These are phyloP conservation scores for Stegana nigrithorax DNA, from an alignment of 2,888 invertebrate genomes.

Conservation along the genomic window DNA sequence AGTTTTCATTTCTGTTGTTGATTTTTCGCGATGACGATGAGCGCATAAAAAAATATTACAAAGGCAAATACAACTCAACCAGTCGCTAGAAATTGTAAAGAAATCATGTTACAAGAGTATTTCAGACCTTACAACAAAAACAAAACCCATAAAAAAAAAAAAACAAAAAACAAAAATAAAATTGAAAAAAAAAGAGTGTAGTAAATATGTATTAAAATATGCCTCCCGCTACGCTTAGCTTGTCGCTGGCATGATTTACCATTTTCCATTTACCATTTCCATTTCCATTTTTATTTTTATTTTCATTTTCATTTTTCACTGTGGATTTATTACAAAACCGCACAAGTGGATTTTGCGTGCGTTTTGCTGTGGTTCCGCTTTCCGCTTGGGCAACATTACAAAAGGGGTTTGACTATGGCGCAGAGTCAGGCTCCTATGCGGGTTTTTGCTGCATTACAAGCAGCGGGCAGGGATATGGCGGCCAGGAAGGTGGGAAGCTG, in stretches of 20 bases:
- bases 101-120: not conserved
- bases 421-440: too few relatives aligned
- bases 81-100: not conserved
- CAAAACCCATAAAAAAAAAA: not conserved
- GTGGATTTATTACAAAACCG: conserved; percentile 22
- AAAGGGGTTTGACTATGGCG: too few relatives aligned
- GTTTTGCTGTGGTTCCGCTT: conserved; percentile 3
- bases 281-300: not conserved
- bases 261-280: not conserved
- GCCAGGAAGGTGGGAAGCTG: too few relatives aligned
- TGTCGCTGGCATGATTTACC: not conserved
- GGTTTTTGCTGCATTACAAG: too few relatives aligned
- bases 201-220: conserved; percentile 10
- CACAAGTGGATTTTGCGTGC: conserved; percentile 21
- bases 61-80: not conserved
- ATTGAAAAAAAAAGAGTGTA: not conserved
- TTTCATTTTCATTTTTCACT: conserved; percentile 1
- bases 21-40: not conserved
- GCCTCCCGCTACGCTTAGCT: not conserved
- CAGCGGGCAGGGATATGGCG: too few relatives aligned
- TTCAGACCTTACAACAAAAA: not conserved
- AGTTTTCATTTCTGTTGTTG: conserved; percentile 32
- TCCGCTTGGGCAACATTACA: too few relatives aligned
- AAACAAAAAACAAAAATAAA: not conserved
- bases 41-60: not conserved